Conservation (phyloP, 2,113 vertebrate species). For the Heptranchias perlo region DNA sequence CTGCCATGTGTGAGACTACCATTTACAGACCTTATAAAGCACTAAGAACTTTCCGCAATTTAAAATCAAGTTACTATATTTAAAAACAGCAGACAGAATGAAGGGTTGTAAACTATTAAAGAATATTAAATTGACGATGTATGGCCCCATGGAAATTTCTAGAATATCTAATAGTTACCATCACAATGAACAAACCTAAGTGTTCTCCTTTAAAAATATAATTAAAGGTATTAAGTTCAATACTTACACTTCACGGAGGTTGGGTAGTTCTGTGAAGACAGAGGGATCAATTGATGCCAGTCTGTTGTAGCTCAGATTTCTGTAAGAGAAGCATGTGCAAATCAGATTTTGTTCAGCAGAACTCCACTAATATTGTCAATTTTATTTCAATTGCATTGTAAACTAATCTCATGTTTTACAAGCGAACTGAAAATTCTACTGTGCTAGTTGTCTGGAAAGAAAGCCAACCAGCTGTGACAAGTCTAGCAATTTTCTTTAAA, state of each 20-base stretch:
- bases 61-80: neutral
- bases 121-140: too few species aligned
- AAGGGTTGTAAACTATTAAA: neutral
- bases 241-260: slow-evolving; percentile 91
- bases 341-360: slow-evolving; percentile 44
- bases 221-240: slow-evolving; percentile 34
- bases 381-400: slow-evolving; percentile 41
- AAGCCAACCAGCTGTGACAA: neutral
- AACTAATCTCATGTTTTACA: slow-evolving; percentile 38
- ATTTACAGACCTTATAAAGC: neutral
- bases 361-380: slow-evolving; percentile 35
- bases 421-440: slow-evolving; percentile 37
- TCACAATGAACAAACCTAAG: neutral
- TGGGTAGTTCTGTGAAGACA: slow-evolving; percentile 68
- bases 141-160: neutral
- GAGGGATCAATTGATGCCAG: slow-evolving; percentile 69
- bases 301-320: slow-evolving; percentile 90
- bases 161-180: neutral
- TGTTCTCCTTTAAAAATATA: neutral
- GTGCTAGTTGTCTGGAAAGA: neutral
- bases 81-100: neutral
- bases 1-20: neutral
- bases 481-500: neutral
- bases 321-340: slow-evolving; percentile 56
- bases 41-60: neutral